These are phyloP conservation scores for Palythoa caribaeorum DNA, from an alignment of 92 coral and sea anemone genomes.

Conservation along the genomic window DNA sequence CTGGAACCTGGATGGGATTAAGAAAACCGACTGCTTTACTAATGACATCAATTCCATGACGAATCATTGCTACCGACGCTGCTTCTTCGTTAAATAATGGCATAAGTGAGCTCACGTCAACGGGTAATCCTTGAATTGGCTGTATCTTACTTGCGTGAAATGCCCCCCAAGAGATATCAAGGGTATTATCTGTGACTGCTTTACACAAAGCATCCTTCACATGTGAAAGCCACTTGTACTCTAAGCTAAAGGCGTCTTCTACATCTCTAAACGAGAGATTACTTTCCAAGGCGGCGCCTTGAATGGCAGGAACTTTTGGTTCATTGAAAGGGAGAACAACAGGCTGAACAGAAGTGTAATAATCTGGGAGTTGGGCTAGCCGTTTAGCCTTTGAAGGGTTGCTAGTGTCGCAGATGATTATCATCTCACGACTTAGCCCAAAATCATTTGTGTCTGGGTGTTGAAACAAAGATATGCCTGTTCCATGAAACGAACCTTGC, in stretches of 20 bases:
- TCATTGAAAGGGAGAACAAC: conserved; percentile 53
- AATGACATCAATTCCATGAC: conserved; percentile 69
- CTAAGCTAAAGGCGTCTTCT: too few species aligned
- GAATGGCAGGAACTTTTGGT: conserved; percentile 58
- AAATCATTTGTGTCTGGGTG: conserved; percentile 56
- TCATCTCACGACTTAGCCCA: conserved; percentile 59
- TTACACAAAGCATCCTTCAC: too few species aligned
- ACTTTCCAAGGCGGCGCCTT: conserved; percentile 71
- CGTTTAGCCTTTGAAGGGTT: conserved; percentile 47
- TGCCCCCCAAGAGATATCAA: conserved; percentile 73
- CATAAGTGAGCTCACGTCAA: conserved; percentile 51
- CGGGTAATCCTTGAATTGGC: neutral
- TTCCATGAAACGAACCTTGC: conserved; percentile 33
- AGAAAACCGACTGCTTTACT: conserved; percentile 56
- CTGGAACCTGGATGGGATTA: conserved; percentile 5
- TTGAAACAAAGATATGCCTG: conserved; percentile 44
- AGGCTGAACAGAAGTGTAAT: conserved; percentile 55
- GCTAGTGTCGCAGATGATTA: neutral
- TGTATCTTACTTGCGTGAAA: conserved; percentile 60
- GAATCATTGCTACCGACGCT: conserved; percentile 64
- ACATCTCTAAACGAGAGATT: conserved; percentile 57
- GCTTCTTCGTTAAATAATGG: conserved; percentile 68
- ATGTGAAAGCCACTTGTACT: too few species aligned
- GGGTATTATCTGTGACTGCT: conserved; percentile 3
- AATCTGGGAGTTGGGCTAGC: conserved; percentile 62